Evolutionary conservation across 37 sponge, comb jelly and placozoan genomes (phyloP), one percentile per base, ranked within the genome.

Genomic region (Beroe forskalii): DNA sequence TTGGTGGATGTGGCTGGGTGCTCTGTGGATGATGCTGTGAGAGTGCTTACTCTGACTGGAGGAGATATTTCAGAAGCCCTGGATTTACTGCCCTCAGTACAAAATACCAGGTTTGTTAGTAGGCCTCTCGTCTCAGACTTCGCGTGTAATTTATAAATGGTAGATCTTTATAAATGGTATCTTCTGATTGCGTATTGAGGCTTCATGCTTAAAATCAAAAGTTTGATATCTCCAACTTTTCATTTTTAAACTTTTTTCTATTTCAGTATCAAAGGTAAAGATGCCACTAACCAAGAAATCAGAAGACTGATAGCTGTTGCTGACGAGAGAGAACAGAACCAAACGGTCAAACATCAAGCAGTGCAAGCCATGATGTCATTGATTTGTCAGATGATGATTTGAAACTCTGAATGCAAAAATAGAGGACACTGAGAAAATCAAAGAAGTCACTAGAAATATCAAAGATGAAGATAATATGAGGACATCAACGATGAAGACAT

Each of bases 51-150:
- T 1, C 43, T 35, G 1, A 6, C 55, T 23, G 86, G 48, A 19
- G 86, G 86, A 4, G 86, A 80, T 38, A 80, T 80, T 9, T 23
- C 55, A 22, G 86, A 43, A 1, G 86, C 86, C 42, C n/a, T 80
- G 14, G 86, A 80, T n/a, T 17, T 69, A 20, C 72, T 36, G 28
- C 72, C 72, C 32, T 35, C 37, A 33, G 8, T 69, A 33, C 72
- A 69, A 36, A 36, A 17, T 6, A 37, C 32, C 3, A 19, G 66
- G 20, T 63, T 63, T 55, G n/a, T n/a, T n/a, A n/a, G n/a, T n/a
- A n/a, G n/a, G n/a, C n/a, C n/a, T n/a, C n/a, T n/a, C n/a, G n/a
- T n/a, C n/a, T n/a, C n/a, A n/a, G n/a, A n/a, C n/a, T n/a, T n/a
- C n/a, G n/a, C n/a, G n/a, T n/a, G n/a, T n/a, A n/a, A n/a, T n/a